phyloP scores from a whole-genome alignment of 1,140 invertebrate species.

The Aphaenogaster floridana region DNA sequence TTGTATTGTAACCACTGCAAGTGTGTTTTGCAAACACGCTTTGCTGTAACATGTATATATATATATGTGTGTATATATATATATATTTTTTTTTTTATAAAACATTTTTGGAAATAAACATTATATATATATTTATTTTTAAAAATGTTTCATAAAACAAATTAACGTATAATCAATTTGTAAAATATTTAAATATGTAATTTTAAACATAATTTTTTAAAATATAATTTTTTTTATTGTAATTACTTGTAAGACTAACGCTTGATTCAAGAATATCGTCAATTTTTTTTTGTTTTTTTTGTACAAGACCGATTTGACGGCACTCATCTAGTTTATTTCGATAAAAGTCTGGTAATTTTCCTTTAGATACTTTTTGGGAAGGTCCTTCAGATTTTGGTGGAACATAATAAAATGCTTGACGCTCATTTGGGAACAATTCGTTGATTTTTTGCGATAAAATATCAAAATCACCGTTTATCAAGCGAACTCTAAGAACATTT shows the following conservation, averaged over 20 bases:
- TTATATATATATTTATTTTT: neutral
- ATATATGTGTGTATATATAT: no score
- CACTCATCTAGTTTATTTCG: conserved; percentile 23
- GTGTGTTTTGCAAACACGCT: conserved; percentile 3
- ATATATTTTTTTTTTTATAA: no score
- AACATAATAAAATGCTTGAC: conserved; percentile 13
- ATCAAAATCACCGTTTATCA: neutral
- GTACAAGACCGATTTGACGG: neutral
- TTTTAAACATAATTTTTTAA: neutral
- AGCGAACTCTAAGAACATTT: neutral
- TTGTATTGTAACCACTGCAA: conserved; percentile 1
- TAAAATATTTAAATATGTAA: neutral
- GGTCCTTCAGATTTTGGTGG: conserved; percentile 1
- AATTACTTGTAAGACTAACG: neutral
- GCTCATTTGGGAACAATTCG: neutral
- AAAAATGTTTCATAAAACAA: neutral
- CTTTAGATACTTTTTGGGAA: conserved; percentile 8
- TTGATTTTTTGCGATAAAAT: conserved; percentile 1
- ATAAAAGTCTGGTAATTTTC: conserved; percentile 9
- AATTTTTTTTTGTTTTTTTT: neutral
- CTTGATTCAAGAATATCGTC: neutral
- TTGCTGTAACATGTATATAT: neutral
- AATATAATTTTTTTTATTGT: neutral
- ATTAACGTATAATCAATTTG: neutral
- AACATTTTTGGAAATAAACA: no score